Conservation (phyloP, 2,113 vertebrate genomes). For the Dasypus novemcinctus region DNA sequence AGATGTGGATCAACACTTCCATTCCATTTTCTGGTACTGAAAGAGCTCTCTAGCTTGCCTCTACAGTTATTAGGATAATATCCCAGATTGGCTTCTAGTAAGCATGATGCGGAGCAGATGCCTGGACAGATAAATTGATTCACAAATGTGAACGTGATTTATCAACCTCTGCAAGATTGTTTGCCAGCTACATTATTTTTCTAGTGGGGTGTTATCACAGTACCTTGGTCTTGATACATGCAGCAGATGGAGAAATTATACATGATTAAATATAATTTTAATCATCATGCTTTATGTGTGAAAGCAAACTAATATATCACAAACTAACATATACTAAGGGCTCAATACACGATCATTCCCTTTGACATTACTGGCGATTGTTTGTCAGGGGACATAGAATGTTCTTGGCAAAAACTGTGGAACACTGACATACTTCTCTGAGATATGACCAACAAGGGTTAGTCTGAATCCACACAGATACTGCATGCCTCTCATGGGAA, state of each 20-base stretch:
- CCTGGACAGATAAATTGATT: neutral
- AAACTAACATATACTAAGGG: neutral
- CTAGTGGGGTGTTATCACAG: neutral
- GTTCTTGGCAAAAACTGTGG: neutral
- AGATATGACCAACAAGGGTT: neutral
- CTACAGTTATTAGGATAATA: neutral
- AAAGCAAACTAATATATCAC: neutral
- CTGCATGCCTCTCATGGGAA: neutral
- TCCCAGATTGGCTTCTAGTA: conserved; percentile 1
- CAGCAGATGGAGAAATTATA: neutral
- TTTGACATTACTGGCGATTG: neutral
- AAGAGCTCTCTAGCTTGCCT: neutral
- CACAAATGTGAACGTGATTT: neutral
- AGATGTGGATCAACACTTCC: neutral
- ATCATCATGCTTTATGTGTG: neutral
- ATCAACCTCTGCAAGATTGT: neutral
- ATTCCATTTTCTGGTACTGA: neutral
- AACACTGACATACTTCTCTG: neutral
- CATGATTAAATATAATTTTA: neutral
- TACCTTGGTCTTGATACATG: neutral
- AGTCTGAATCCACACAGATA: neutral
- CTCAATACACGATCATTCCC: neutral
- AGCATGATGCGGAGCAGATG: neutral
- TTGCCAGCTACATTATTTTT: neutral
- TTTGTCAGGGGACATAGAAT: neutral